Conservation (phyloP, 2,888 invertebrate species). For the Microchrysa polita region DNA sequence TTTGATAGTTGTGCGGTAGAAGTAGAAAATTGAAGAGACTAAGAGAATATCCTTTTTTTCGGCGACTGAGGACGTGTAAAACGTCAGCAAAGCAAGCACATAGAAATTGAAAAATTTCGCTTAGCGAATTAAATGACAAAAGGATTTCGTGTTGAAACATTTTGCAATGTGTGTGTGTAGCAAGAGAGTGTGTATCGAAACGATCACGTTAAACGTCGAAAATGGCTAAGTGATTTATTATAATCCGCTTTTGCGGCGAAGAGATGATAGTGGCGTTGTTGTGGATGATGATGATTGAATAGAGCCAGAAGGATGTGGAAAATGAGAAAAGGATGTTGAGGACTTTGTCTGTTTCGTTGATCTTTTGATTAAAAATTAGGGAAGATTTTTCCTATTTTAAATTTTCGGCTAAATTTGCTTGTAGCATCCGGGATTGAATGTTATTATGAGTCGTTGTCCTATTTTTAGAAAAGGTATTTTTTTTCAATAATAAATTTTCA, state of each 20-base stretch:
- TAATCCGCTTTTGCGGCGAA: background rate
- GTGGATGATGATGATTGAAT: background rate
- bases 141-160: slow-evolving; percentile 18
- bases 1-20: too few species aligned
- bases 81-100: background rate
- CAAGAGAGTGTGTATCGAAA: too few species aligned
- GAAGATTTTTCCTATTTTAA: too few species aligned
- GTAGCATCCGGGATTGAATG: too few species aligned
- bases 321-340: background rate
- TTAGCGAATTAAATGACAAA: background rate
- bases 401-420: too few species aligned
- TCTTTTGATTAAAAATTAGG: too few species aligned
- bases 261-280: background rate
- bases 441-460: too few species aligned
- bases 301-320: background rate
- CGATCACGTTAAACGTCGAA: slow-evolving; percentile 23
- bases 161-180: too few species aligned
- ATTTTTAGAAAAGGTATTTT: too few species aligned
- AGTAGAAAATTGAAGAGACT: too few species aligned
- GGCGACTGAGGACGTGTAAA: background rate
- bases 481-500: too few species aligned
- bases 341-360: too few species aligned
- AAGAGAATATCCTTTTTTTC: slow-evolving; percentile 11
- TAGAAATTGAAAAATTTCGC: slow-evolving; percentile 6
- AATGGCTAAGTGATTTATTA: slow-evolving; percentile 31